Conservation (phyloP, 2,113 vertebrate species). For the Vireo altiloquus region DNA sequence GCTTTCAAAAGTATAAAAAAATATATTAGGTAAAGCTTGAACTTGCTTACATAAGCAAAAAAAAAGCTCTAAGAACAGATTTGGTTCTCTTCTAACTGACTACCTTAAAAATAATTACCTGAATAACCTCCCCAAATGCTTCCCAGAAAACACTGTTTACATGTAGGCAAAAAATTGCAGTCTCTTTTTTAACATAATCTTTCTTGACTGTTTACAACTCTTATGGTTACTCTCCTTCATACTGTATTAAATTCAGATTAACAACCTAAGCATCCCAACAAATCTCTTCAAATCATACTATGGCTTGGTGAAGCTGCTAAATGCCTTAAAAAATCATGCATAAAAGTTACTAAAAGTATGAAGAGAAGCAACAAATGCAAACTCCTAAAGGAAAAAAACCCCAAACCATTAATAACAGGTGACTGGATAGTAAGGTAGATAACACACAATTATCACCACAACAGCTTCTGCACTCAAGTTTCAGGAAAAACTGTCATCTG, state of each 20-base stretch:
- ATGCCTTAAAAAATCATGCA: neutral
- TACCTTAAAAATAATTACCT: neutral
- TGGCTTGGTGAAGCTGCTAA: neutral
- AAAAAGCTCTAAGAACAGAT: neutral
- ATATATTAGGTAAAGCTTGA: neutral
- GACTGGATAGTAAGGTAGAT: neutral
- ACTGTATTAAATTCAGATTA: neutral
- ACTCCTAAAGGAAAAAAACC: fast-evolving
- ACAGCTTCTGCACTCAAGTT: neutral
- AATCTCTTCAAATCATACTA: neutral
- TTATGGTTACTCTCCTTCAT: neutral
- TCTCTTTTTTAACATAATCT: neutral
- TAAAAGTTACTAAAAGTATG: neutral
- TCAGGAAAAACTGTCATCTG: neutral
- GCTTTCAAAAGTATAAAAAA: neutral
- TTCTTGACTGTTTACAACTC: neutral
- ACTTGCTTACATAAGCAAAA: neutral
- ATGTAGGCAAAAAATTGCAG: neutral
- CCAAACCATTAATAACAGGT: neutral
- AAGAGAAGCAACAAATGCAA: neutral
- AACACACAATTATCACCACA: neutral
- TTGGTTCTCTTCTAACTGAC: neutral
- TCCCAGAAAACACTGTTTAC: neutral
- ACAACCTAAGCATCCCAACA: neutral
- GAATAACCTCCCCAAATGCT: neutral